phyloP scores from a whole-genome alignment of 35 echinoderm and acorn worm species.

The Heliocidaris tuberculata region DNA sequence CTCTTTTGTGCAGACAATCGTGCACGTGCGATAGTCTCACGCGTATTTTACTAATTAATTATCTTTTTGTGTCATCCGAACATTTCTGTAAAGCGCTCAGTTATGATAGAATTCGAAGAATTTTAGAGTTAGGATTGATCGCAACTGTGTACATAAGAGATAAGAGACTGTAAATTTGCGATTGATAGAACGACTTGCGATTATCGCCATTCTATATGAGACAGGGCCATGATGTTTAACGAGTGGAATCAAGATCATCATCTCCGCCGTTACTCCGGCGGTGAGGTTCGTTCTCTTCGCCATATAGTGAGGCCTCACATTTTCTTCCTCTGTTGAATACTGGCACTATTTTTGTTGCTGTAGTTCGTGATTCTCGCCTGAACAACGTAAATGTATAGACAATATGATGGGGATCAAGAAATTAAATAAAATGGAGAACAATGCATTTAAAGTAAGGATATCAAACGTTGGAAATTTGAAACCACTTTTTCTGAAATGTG shows the following conservation, averaged over 20 bases:
- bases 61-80: not conserved
- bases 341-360: not conserved
- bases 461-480: too few relatives aligned
- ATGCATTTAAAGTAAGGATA: too few relatives aligned
- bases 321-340: not conserved
- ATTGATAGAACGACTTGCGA: too few relatives aligned
- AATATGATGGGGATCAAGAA: too few relatives aligned
- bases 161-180: too few relatives aligned
- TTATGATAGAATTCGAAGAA: not conserved
- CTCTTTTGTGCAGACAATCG: not conserved
- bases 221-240: not conserved
- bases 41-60: not conserved
- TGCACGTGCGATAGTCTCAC: not conserved
- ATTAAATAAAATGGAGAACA: too few relatives aligned
- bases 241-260: not conserved
- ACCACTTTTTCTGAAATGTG: too few relatives aligned
- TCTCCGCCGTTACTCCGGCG: not conserved
- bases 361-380: not conserved
- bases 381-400: not conserved
- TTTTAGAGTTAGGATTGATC: too few relatives aligned
- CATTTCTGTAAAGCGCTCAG: not conserved
- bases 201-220: too few relatives aligned
- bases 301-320: not conserved
- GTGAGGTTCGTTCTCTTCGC: not conserved
- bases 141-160: too few relatives aligned